A percentile compares a stretch with the other conserved stretches of the same genome.
phyloP scores from a whole-genome alignment of 2,888 invertebrate species.

The Melanchra persicariae region DNA sequence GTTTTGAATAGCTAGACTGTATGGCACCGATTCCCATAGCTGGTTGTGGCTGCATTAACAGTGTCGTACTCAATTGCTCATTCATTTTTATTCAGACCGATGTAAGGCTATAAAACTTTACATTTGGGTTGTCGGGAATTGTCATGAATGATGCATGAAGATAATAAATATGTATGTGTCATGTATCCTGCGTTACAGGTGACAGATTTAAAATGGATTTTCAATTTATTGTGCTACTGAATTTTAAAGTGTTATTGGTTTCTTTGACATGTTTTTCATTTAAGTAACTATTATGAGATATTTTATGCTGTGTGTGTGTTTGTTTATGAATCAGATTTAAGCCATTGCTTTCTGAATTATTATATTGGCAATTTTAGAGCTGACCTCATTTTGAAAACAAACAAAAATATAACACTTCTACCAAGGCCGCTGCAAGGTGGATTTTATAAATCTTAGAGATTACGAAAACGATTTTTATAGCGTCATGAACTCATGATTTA shows the following conservation, averaged over 20 bases:
- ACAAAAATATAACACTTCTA: constrained; percentile 1
- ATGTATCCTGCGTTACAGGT: constrained; percentile 12
- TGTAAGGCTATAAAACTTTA: constrained; percentile 56
- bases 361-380: constrained; percentile 4
- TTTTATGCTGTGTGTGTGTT: background rate
- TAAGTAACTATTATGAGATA: background rate
- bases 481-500: constrained; percentile 29
- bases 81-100: constrained; percentile 47
- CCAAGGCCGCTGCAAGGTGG: constrained; percentile 34
- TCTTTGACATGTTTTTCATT: constrained; percentile 8
- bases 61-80: constrained; percentile 44
- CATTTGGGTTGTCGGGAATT: constrained; percentile 34
- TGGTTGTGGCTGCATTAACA: constrained; percentile 30
- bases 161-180: constrained; percentile 25
- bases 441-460: constrained; percentile 38
- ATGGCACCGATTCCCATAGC: constrained; percentile 62
- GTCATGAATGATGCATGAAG: constrained; percentile 53
- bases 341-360: background rate
- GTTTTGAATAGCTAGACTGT: constrained; percentile 55
- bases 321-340: constrained; percentile 1
- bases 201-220: constrained; percentile 16
- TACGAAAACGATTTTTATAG: constrained; percentile 36
- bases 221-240: background rate
- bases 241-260: background rate
- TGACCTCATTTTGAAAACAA: constrained; percentile 34